Conservation (phyloP, 2,113 vertebrate genomes). For the Melospiza melodia region DNA sequence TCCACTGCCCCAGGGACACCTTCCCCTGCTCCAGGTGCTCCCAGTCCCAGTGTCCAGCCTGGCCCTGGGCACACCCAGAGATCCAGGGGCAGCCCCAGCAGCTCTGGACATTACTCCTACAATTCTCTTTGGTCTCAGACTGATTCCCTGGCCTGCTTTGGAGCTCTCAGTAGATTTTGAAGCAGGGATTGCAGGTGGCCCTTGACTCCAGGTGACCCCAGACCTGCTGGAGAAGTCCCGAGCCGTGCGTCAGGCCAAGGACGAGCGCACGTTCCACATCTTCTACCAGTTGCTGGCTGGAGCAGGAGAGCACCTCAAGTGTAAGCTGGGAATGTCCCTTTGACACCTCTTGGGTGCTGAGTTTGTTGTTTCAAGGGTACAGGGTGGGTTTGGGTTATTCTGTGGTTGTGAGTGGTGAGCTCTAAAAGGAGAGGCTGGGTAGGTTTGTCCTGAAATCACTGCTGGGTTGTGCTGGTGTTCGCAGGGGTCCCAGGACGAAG, state of each 20-base stretch:
- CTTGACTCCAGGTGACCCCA: constrained; percentile 78
- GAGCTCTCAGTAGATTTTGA: accelerated
- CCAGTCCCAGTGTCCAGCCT: background rate
- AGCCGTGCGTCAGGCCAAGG: constrained; percentile 97
- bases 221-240: constrained; percentile 97
- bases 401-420: background rate
- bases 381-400: accelerated
- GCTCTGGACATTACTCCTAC: accelerated
- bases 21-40: background rate
- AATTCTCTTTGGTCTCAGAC: background rate
- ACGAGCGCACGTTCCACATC: constrained; percentile 95
- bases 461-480: background rate
- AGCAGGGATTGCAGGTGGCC: background rate
- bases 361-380: background rate
- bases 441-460: background rate
- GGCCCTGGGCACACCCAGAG: background rate
- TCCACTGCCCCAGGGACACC: background rate
- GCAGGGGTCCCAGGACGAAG: too few relatives aligned
- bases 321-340: constrained; percentile 70
- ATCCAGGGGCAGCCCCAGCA: background rate
- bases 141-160: background rate
- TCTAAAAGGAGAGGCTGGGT: background rate
- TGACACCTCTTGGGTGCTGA: accelerated
- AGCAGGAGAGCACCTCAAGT: constrained; percentile 92
- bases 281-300: constrained; percentile 95